These are phyloP conservation scores for Amblyornis subalaris DNA, from an alignment of 2,113 vertebrate genomes.

Conservation along the genomic window DNA sequence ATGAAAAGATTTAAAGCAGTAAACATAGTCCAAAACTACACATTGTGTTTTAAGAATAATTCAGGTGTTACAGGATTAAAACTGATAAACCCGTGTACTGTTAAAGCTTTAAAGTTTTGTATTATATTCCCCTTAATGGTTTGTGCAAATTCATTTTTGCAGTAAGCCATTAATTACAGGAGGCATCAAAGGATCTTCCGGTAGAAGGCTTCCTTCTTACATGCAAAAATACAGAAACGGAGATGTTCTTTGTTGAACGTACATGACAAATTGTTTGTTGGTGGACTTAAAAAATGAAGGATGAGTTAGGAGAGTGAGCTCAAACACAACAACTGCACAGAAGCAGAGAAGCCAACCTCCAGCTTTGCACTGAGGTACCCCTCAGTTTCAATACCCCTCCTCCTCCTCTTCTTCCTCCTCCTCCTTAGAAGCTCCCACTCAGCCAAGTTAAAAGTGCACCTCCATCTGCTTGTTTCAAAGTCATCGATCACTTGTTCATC, in stretches of 20 bases:
- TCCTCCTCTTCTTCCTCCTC: background rate
- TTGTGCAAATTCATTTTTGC: background rate
- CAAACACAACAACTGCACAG: background rate
- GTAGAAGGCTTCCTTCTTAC: fast-evolving
- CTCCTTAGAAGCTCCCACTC: background rate
- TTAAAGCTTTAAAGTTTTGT: background rate
- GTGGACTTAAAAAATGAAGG: background rate
- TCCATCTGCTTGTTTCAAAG: background rate
- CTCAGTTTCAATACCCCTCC: background rate
- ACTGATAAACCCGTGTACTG: background rate
- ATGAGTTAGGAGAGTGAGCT: background rate
- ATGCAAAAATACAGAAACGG: background rate
- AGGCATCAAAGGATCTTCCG: background rate
- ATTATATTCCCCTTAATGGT: background rate
- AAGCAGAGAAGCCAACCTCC: background rate
- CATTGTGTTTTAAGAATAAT: slow-evolving; percentile 11
- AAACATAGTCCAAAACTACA: background rate
- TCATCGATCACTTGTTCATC: background rate
- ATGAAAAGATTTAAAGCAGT: background rate
- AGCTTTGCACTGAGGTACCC: background rate
- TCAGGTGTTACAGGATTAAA: slow-evolving; percentile 29
- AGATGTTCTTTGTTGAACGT: background rate
- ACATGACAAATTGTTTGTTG: background rate
- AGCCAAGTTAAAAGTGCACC: background rate
- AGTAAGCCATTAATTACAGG: background rate